Conservation (phyloP, 2,888 invertebrate species). For the Nomada fucata region DNA sequence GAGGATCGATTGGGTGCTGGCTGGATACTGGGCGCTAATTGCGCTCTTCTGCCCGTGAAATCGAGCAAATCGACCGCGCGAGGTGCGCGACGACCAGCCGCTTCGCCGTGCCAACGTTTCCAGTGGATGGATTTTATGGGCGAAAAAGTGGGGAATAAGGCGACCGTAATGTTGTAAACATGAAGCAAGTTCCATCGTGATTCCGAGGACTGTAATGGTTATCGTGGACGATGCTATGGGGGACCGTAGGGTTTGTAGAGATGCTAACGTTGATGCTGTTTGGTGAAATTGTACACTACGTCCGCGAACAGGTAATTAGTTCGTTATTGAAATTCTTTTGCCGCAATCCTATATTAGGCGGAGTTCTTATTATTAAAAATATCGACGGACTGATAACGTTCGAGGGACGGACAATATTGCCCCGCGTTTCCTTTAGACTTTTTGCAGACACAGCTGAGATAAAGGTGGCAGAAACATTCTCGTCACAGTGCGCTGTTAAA, state of each 20-base stretch:
- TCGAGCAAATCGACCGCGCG: conserved; percentile 31
- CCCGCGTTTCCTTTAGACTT: too few species aligned
- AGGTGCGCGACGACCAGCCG: background rate
- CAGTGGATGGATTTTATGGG: background rate
- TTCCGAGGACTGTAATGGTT: background rate
- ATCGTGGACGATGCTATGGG: background rate
- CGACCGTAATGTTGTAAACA: background rate
- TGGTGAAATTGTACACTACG: too few species aligned
- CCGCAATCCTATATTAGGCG: too few species aligned
- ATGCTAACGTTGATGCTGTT: too few species aligned
- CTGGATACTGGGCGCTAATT: conserved; percentile 31
- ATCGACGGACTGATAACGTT: too few species aligned
- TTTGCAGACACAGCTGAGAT: too few species aligned
- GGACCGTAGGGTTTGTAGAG: background rate
- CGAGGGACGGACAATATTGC: too few species aligned
- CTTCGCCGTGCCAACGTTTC: background rate
- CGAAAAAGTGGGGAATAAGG: conserved; percentile 5
- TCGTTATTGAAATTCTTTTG: too few species aligned
- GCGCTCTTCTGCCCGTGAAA: conserved; percentile 46
- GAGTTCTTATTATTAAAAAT: too few species aligned
- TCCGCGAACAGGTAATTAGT: too few species aligned
- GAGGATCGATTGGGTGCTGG: conserved; percentile 26
- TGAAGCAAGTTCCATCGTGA: background rate
- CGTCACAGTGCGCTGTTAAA: too few species aligned
- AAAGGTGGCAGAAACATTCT: too few species aligned